Evolutionary conservation across 1,140 invertebrate genomes (phyloP).

Genomic region (Mercenaria mercenaria): DNA sequence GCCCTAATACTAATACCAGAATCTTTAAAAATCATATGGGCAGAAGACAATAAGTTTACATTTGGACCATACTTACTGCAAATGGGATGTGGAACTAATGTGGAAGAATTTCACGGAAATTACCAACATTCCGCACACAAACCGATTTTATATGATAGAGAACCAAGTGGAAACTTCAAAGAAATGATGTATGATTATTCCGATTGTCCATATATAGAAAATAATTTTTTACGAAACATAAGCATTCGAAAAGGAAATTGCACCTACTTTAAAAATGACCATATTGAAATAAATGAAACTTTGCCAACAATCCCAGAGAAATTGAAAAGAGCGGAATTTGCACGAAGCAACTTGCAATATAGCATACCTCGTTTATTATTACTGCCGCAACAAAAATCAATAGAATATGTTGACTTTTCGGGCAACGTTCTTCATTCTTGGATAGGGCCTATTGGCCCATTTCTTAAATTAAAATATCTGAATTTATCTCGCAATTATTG

Average conservation of each 20-base stretch:
- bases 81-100: not conserved
- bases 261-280: not conserved
- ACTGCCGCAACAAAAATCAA: not conserved
- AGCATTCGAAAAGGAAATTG: not conserved
- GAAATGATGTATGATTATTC: not conserved
- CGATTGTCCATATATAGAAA: not conserved
- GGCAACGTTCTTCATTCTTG: not conserved
- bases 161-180: not conserved
- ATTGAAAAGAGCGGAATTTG: not conserved
- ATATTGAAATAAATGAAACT: not conserved
- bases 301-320: not conserved
- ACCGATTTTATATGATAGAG: not conserved
- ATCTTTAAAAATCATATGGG: not conserved
- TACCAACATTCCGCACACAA: not conserved
- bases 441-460: not conserved
- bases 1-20: constrained; percentile 38
- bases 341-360: not conserved
- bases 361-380: not conserved
- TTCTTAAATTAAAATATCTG: constrained; percentile 5
- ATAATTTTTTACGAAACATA: not conserved
- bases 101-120: not conserved
- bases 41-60: constrained; percentile 38
- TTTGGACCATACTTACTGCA: constrained; percentile 29
- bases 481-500: constrained; percentile 40
- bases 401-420: not conserved